These are phyloP conservation scores for Serripes groenlandicus DNA, from an alignment of 2,888 invertebrate species.

Conservation along the genomic window DNA sequence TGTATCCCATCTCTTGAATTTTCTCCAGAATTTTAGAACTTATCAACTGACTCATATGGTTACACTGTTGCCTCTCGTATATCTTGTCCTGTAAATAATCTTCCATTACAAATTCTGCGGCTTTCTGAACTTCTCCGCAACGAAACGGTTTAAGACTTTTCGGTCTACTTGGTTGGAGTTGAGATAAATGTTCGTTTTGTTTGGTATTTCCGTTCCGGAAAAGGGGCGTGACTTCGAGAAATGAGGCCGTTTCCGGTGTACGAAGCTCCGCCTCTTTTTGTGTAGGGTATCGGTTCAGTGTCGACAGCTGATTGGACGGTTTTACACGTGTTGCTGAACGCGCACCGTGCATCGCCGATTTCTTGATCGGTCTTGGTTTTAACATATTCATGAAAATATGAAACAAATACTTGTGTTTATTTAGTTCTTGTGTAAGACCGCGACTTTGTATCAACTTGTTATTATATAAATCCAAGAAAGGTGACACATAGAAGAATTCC, in stretches of 20 bases:
- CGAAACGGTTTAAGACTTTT: constrained; percentile 61
- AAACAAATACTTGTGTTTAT: no score
- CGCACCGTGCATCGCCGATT: background rate
- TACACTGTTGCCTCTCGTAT: constrained; percentile 77
- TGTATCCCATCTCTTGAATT: constrained; percentile 73
- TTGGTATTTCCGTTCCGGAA: constrained; percentile 22
- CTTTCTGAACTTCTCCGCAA: constrained; percentile 60
- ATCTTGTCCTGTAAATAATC: constrained; percentile 69
- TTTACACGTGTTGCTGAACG: constrained; percentile 9
- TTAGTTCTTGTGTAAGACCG: no score
- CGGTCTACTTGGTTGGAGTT: constrained; percentile 67
- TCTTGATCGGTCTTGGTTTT: constrained; percentile 21
- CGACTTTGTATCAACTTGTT: no score
- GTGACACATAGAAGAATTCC: no score
- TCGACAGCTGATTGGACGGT: background rate
- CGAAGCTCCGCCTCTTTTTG: constrained; percentile 18
- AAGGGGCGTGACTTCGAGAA: constrained; percentile 68
- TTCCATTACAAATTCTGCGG: constrained; percentile 63
- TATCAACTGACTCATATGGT: constrained; percentile 76
- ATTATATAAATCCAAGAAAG: no score
- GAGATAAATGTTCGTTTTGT: constrained; percentile 47
- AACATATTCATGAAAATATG: background rate
- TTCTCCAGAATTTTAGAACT: constrained; percentile 78
- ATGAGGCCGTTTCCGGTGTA: constrained; percentile 59
- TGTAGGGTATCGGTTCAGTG: constrained; percentile 15